Percentiles rank a stretch among this genome's conserved stretches.
Conservation (phyloP, 2,113 vertebrate genomes). For the Phalacrocorax pelagicus region DNA sequence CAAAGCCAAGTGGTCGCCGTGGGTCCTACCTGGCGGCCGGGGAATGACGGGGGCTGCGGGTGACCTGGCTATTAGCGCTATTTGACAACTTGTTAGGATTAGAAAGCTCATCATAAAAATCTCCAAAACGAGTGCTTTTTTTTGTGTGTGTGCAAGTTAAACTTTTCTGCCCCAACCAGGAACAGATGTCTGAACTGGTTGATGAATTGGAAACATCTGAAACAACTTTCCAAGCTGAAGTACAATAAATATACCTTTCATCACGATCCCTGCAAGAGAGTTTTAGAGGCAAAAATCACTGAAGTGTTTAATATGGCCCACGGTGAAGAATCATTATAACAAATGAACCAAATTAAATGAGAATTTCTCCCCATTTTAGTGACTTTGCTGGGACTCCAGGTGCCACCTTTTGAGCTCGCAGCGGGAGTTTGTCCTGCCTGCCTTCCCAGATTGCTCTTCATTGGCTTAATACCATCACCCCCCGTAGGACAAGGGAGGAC, state of each 20-base stretch:
- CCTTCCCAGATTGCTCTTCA: neutral
- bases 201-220: conserved; percentile 94
- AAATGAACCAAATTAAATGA: conserved; percentile 54
- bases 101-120: conserved; percentile 74
- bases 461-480: neutral
- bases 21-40: neutral
- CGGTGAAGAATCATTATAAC: conserved; percentile 27
- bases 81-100: conserved; percentile 81
- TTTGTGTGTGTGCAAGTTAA: conserved; percentile 71
- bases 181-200: conserved; percentile 89
- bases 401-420: neutral
- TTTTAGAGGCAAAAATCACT: conserved; percentile 71
- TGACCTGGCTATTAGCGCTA: conserved; percentile 50
- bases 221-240: conserved; percentile 86
- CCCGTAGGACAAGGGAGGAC: rapidly evolving
- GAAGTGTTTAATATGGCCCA: conserved; percentile 59
- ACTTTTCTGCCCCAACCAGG: conserved; percentile 81
- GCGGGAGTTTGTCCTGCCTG: neutral
- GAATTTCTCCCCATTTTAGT: conserved; percentile 5
- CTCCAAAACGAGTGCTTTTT: conserved; percentile 80
- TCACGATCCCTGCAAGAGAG: conserved; percentile 76
- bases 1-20: rapidly evolving
- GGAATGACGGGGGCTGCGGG: rapidly evolving
- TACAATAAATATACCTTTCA: conserved; percentile 94
- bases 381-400: neutral